Evolutionary conservation across 2,888 invertebrate genomes (phyloP), one percentile per base, ranked within the genome.

Genomic region (Drosophila silvestris): DNA sequence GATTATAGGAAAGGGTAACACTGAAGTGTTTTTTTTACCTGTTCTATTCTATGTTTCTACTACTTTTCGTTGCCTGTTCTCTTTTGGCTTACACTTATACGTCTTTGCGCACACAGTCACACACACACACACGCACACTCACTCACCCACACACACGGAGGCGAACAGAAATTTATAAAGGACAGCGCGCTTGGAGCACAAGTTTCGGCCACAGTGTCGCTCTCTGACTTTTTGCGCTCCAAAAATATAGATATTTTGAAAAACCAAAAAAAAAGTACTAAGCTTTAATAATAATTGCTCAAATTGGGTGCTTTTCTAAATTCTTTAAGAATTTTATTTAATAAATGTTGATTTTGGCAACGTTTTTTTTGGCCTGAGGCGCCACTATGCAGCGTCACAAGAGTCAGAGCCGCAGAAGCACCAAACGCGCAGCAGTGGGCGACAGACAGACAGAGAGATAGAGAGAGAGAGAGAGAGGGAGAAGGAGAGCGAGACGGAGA

Each of bases 151-250:
- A 66, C 52, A 73, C 54, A 30, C 33, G 35, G 30, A 67, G 58
- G 35, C 47, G 63, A 64, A 62, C 26, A 67, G 35, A 60, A 53
- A 51, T 67, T 67, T 64, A 68, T 52, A 80, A 89, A 87, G 89
- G 89, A 85, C 75, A 74, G 82, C 63, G 75, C 83, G 83, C 73
- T 85, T 84, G 90, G 81, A 80, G 82, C 88, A 69, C 60, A 82
- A 69, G 74, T 68, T 82, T 81, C 76, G 71, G 63, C 22, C 52
- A 51, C 52, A 51, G 47, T 26, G 47, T 26, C 47, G 47, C 26
- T 47, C 14, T 47, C 9, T 7, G 26, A 47, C 26, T 47, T 26
- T 22, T 47, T 47, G 26, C 47, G 47, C 16, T 16, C 47, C 16
- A 47, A 47, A 47, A 47, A 26, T 47, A 5, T 9, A 9, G 4